A percentile compares a stretch with the other conserved stretches of the same genome.
Evolutionary conservation across 23 tunicate species (phyloP).

Genomic region (Corella eumyota): DNA sequence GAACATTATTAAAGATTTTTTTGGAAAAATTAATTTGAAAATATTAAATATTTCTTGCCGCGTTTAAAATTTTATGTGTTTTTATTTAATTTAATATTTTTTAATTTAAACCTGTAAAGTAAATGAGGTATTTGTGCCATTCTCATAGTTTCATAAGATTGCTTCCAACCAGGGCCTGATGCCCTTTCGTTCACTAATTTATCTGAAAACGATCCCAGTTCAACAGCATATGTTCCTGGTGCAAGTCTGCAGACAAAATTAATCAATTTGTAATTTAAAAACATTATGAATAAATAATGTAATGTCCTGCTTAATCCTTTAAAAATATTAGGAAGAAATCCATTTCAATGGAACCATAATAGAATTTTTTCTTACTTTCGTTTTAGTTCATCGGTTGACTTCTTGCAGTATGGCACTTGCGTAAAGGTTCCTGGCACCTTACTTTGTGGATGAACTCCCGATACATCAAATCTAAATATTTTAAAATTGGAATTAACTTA

Average conservation of each 20-base stretch:
- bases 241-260: slow-evolving; percentile 38
- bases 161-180: slow-evolving; percentile 95
- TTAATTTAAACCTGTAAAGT: slow-evolving; percentile 49
- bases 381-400: slow-evolving; percentile 57
- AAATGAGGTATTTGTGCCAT: slow-evolving; percentile 76
- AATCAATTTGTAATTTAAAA: slow-evolving; percentile 1
- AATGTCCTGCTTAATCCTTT: too few species aligned
- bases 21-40: not conserved
- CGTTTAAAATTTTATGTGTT: not conserved
- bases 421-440: slow-evolving; percentile 87
- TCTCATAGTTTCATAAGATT: slow-evolving; percentile 49
- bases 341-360: not conserved
- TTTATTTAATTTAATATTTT: not conserved
- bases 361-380: slow-evolving; percentile 18
- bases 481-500: too few species aligned
- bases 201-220: slow-evolving; percentile 64
- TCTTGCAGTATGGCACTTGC: slow-evolving; percentile 67
- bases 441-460: slow-evolving; percentile 88
- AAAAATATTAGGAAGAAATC: not conserved
- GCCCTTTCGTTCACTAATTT: slow-evolving; percentile 23
- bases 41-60: not conserved
- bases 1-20: not conserved
- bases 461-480: slow-evolving; percentile 57
- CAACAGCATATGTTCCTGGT: slow-evolving; percentile 66
- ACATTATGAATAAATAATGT: too few species aligned